Percentiles rank a stretch among this genome's conserved stretches.
These are phyloP conservation scores for Ophioninae sp. DNA, from an alignment of 2,888 invertebrate species.

Conservation along the genomic window DNA sequence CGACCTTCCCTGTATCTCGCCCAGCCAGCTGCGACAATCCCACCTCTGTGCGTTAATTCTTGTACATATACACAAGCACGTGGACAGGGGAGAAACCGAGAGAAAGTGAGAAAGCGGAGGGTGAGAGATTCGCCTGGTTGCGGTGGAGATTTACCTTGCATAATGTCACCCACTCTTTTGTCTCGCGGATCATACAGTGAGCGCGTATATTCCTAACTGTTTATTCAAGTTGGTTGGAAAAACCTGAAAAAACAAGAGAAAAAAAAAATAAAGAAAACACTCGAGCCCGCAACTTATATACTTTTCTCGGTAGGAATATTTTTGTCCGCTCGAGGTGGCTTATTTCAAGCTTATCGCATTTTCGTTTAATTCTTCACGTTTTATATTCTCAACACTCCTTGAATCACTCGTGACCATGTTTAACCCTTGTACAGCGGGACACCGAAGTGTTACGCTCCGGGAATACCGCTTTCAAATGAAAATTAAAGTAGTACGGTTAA, in stretches of 20 bases:
- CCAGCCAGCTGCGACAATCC: constrained; percentile 77
- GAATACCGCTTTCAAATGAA: too few species aligned
- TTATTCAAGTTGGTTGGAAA: constrained; percentile 38
- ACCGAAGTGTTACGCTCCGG: too few species aligned
- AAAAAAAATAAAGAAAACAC: constrained; percentile 28
- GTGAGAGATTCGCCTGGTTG: constrained; percentile 50
- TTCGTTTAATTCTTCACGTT: constrained; percentile 30
- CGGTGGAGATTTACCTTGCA: constrained; percentile 75
- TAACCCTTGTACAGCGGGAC: neutral
- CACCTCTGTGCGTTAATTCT: constrained; percentile 77
- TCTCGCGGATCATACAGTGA: constrained; percentile 41
- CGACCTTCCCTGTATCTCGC: constrained; percentile 75
- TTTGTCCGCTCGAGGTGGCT: constrained; percentile 28
- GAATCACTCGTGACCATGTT: neutral
- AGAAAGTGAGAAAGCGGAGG: constrained; percentile 66
- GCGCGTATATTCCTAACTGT: constrained; percentile 21
- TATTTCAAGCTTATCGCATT: constrained; percentile 15
- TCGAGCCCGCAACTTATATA: constrained; percentile 31
- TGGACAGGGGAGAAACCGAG: constrained; percentile 35
- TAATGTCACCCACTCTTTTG: constrained; percentile 69
- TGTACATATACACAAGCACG: constrained; percentile 67
- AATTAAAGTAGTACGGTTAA: too few species aligned
- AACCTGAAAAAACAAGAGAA: constrained; percentile 32
- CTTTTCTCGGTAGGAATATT: constrained; percentile 30
- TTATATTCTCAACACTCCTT: constrained; percentile 4